These are phyloP conservation scores for Drosophila subquinaria DNA, from an alignment of 2,888 invertebrate genomes.

Conservation along the genomic window DNA sequence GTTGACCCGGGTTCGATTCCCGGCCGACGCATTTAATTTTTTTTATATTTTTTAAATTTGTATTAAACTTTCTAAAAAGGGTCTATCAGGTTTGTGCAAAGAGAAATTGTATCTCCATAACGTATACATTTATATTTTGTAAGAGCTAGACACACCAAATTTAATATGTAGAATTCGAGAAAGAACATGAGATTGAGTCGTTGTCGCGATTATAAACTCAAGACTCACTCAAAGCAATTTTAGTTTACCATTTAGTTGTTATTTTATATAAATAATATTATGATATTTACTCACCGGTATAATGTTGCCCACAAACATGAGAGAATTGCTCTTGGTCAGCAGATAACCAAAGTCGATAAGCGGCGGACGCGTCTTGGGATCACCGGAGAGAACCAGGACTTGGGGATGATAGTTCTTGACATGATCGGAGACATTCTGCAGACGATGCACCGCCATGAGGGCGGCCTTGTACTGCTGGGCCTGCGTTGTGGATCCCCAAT, in stretches of 20 bases:
- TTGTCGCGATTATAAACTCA: too few species aligned
- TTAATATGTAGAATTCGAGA: too few species aligned
- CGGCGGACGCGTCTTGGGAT: slow-evolving; percentile 93
- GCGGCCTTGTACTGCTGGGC: slow-evolving; percentile 98
- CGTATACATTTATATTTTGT: too few species aligned
- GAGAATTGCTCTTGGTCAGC: slow-evolving; percentile 95
- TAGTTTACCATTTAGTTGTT: too few species aligned
- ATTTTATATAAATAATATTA: too few species aligned
- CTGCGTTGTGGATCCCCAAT: slow-evolving; percentile 99
- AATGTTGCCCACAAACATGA: slow-evolving; percentile 96
- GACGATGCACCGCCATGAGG: slow-evolving; percentile 92
- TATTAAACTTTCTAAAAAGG: background rate
- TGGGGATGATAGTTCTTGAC: slow-evolving; percentile 99
- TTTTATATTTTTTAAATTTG: slow-evolving; percentile 35
- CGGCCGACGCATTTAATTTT: slow-evolving; percentile 84
- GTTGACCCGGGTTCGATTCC: slow-evolving; percentile 86
- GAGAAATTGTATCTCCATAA: too few species aligned
- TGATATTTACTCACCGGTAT: slow-evolving; percentile 88
- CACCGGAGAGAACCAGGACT: slow-evolving; percentile 92
- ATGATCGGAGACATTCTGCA: slow-evolving; percentile 95
- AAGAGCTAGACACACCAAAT: too few species aligned
- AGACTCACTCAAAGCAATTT: too few species aligned
- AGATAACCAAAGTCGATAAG: slow-evolving; percentile 95
- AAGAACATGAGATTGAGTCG: too few species aligned
- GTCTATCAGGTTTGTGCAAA: background rate